Evolutionary conservation across 2,888 invertebrate genomes (phyloP).

Genomic region (Eupithecia inturbata): DNA sequence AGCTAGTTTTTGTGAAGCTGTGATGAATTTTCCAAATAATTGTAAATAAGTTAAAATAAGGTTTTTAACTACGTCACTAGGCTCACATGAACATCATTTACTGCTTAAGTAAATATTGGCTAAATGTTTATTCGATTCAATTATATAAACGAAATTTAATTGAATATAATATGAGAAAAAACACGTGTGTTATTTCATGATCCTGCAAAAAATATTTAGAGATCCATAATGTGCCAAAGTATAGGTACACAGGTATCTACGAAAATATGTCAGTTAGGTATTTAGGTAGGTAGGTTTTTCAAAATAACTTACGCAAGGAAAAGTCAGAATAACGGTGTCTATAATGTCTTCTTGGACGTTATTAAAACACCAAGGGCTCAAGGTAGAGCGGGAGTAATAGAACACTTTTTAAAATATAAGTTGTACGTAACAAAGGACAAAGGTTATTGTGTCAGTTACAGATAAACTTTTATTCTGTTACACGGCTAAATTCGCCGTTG

Average conservation of each 20-base stretch:
- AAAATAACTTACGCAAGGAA: not conserved
- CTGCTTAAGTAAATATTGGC: slow-evolving; percentile 79
- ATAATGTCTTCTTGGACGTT: too few relatives aligned
- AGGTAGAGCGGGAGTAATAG: too few relatives aligned
- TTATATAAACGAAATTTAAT: slow-evolving; percentile 80
- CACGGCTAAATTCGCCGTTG: too few relatives aligned
- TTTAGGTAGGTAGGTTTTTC: not conserved
- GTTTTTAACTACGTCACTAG: slow-evolving; percentile 74
- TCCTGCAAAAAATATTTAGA: too few relatives aligned
- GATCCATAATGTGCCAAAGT: too few relatives aligned
- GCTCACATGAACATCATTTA: slow-evolving; percentile 80
- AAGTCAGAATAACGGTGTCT: too few relatives aligned
- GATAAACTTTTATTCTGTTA: too few relatives aligned
- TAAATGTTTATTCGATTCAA: slow-evolving; percentile 83
- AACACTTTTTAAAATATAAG: too few relatives aligned
- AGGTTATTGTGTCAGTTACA: too few relatives aligned
- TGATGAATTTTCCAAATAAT: slow-evolving; percentile 83
- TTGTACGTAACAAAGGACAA: too few relatives aligned
- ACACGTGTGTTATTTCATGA: slow-evolving; percentile 31
- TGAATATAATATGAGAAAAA: slow-evolving; percentile 73
- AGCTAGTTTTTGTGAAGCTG: slow-evolving; percentile 83
- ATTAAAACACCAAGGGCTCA: too few relatives aligned
- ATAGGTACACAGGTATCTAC: too few relatives aligned
- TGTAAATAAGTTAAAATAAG: slow-evolving; percentile 81
- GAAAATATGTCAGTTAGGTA: not conserved